phyloP scores from a whole-genome alignment of 2,113 vertebrate genomes.

The Rallus limicola region DNA sequence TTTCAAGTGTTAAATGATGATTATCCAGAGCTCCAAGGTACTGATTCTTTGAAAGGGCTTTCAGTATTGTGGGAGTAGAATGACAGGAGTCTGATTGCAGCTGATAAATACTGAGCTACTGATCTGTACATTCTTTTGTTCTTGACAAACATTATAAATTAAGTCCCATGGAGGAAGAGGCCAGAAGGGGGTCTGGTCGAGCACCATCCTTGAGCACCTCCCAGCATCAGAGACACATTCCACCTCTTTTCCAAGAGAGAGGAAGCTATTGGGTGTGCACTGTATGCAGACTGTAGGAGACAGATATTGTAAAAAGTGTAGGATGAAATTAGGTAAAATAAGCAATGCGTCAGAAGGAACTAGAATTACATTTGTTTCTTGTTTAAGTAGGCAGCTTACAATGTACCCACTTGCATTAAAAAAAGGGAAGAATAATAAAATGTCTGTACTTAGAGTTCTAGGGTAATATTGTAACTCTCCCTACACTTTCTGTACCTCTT shows the following conservation, averaged over 20 bases:
- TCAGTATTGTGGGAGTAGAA: constrained; percentile 14
- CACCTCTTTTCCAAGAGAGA: neutral
- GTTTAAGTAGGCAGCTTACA: neutral
- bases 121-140: neutral
- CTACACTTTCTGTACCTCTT: neutral
- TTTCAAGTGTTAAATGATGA: constrained; percentile 24
- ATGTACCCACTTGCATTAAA: neutral
- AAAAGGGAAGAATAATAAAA: neutral
- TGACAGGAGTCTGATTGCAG: neutral
- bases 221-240: neutral
- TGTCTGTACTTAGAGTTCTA: neutral
- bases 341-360: neutral
- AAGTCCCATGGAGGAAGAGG: neutral
- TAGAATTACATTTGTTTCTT: neutral
- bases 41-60: constrained; percentile 27
- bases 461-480: neutral
- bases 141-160: neutral
- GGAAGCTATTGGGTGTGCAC: too few species aligned
- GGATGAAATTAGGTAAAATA: neutral
- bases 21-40: constrained; percentile 5
- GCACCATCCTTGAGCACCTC: neutral
- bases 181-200: fast-evolving
- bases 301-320: neutral
- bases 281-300: neutral
- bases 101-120: neutral